Evolutionary conservation across 2,797 vertebrate species (phyloP).

Genomic region (Sitta carolinensis): DNA sequence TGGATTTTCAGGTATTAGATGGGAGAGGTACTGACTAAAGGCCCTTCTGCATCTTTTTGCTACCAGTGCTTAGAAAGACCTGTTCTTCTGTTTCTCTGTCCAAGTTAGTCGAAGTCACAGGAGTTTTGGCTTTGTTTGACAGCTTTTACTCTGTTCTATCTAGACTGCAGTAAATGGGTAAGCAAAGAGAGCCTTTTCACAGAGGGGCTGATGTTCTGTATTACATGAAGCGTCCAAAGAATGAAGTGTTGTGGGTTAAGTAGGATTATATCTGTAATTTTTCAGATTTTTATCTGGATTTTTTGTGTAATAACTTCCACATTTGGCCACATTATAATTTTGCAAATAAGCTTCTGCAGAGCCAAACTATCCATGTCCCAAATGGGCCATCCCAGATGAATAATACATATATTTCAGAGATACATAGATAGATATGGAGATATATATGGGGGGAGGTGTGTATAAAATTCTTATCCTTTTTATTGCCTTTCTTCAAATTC

Average conservation of each 20-base stretch:
- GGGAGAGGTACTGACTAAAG: background rate
- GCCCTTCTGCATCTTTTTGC: background rate
- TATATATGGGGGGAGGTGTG: too few species aligned
- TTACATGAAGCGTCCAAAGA: background rate
- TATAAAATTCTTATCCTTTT: background rate
- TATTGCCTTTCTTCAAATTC: background rate
- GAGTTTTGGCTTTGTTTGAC: background rate
- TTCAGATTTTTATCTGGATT: background rate
- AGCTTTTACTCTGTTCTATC: background rate
- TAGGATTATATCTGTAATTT: background rate
- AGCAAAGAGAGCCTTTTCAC: background rate
- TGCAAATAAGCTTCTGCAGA: background rate
- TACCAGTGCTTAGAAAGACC: background rate
- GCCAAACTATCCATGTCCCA: background rate
- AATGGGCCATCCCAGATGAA: background rate
- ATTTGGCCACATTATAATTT: background rate
- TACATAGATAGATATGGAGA: background rate
- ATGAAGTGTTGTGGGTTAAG: background rate
- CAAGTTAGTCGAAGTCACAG: background rate
- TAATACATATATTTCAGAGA: background rate
- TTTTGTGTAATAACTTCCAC: background rate
- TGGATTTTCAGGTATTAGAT: background rate
- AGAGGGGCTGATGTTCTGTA: background rate
- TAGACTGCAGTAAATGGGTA: background rate
- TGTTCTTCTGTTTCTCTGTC: background rate